Base-by-base conservation (phyloP, 1,140 invertebrate species). In the Latrodectus geometricus region DNA sequence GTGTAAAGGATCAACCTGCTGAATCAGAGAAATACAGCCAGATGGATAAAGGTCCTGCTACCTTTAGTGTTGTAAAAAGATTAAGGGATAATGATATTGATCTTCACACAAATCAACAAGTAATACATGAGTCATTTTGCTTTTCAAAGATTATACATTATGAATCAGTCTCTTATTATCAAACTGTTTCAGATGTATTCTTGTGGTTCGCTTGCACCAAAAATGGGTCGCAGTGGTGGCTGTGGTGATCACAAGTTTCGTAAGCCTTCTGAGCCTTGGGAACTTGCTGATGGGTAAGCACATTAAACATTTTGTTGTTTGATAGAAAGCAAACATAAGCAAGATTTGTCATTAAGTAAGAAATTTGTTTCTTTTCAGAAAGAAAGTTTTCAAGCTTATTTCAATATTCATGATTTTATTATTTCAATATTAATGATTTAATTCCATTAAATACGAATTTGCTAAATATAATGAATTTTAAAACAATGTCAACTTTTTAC, bases 181-280 rank as follows among this genome's bases (percentile, higher is more conserved):
- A 69, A 80, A 66, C 66, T 23, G 14, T 66, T 17, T 88, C 9
- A 93, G 92, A 93, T 93, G 92, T 93, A 93, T 89, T 93, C 92
- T 0, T 93, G 93, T 91, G 93, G 93, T 0, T 93, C 93, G 8
- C 89, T 93, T 89, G 93, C 92, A 14, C 93, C 93, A 49, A 93
- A 93, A 89, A 93, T 93, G 92, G 90, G 92, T 23, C 89, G 92
- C 68, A 91, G 91, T 35, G 89, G 90, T 20, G 92, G 92, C 8
- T 92, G 92, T 87, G 91, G 92, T 89, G 91, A 93, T 88, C 91
- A 92, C 75, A 90, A 91, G 80, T 93, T 93, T 88, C 89, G 91
- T 35, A 92, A 92, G 83, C 91, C 91, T 8, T 89, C 93, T 66
- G 92, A 94, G 88, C 93, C 93, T 9, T 94, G 93, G 93, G 93